phyloP scores from a whole-genome alignment of 2,888 invertebrate genomes.

The Cheilosia impressa region DNA sequence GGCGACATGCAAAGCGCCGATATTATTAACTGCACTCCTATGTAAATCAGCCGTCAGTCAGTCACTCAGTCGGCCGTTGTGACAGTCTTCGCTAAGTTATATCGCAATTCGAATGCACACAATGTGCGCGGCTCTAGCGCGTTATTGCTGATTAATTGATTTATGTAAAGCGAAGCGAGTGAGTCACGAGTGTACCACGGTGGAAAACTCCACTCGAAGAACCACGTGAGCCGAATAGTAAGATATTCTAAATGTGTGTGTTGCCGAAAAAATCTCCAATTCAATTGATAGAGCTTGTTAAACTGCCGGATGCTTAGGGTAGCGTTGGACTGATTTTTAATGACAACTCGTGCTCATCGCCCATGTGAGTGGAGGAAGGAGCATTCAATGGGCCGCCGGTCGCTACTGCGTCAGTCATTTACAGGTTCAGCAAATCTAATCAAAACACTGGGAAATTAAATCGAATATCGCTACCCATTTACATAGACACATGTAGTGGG shows the following conservation, averaged over 20 bases:
- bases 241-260: not conserved
- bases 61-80: conserved; percentile 37
- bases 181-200: conserved; percentile 36
- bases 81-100: conserved; percentile 50
- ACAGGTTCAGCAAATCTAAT: conserved; percentile 43
- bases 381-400: conserved; percentile 5
- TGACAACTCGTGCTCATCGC: not conserved
- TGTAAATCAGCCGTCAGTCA: conserved; percentile 67
- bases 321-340: conserved; percentile 14
- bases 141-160: conserved; percentile 69
- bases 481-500: conserved; percentile 32
- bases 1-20: conserved; percentile 73
- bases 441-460: conserved; percentile 18
- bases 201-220: not conserved
- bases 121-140: conserved; percentile 11
- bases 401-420: conserved; percentile 48
- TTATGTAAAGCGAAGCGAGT: conserved; percentile 52
- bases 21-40: conserved; percentile 69
- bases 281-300: conserved; percentile 12
- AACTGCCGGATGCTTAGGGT: conserved; percentile 16
- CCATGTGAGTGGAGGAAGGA: not conserved
- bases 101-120: conserved; percentile 32
- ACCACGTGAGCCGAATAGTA: not conserved
- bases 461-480: conserved; percentile 36
- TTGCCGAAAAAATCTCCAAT: conserved; percentile 25